Percentiles rank a stretch among this genome's conserved stretches.
Conservation (phyloP, 2,113 vertebrate species). For the Merops nubicus region DNA sequence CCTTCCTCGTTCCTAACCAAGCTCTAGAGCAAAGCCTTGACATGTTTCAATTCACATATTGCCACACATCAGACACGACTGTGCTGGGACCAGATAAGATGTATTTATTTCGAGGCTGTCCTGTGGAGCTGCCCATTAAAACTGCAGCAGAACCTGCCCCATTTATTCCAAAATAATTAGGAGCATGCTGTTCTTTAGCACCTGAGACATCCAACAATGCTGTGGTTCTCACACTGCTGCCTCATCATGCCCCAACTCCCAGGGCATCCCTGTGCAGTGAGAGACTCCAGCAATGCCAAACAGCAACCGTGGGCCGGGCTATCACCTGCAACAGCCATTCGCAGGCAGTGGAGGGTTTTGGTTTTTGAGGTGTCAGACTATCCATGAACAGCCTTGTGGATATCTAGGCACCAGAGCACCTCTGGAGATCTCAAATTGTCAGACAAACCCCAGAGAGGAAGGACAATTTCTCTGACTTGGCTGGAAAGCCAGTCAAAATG, state of each 20-base stretch:
- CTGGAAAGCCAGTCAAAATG: neutral
- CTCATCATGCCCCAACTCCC: fast-evolving
- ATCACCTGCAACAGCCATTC: neutral
- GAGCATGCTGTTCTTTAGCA: neutral
- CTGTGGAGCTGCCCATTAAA: neutral
- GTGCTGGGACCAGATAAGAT: neutral
- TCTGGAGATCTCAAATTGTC: fast-evolving
- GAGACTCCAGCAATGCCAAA: fast-evolving
- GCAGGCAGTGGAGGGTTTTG: too few relatives aligned
- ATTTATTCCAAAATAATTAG: fast-evolving
- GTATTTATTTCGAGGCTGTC: neutral
- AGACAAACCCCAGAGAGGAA: neutral
- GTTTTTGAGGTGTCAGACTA: neutral
- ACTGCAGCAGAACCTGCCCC: fast-evolving
- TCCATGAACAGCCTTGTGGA: neutral
- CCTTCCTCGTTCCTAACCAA: neutral
- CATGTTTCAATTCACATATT: neutral
- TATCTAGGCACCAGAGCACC: neutral
- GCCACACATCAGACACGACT: neutral
- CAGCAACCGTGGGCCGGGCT: neutral
- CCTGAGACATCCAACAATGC: fast-evolving
- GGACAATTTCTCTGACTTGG: neutral
- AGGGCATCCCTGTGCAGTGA: neutral
- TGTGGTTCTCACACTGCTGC: fast-evolving
- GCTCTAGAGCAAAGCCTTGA: neutral